Conservation (phyloP, 2,797 vertebrate genomes). For the Chromobotia macracanthus region DNA sequence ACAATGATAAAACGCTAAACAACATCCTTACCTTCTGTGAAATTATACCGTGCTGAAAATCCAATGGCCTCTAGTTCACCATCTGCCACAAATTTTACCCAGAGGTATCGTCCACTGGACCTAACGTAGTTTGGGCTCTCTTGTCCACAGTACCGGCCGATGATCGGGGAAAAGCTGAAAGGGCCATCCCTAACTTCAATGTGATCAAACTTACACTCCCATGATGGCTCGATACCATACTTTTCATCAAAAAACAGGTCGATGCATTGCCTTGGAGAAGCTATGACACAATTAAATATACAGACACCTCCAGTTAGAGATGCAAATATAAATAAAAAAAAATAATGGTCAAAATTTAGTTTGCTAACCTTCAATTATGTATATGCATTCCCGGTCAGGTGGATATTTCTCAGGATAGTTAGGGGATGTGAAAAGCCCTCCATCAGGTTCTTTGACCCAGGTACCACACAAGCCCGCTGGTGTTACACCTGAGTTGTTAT, state of each 20-base stretch:
- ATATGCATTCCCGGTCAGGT: slow-evolving; percentile 92
- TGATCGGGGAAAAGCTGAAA: slow-evolving; percentile 94
- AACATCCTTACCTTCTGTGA: slow-evolving; percentile 87
- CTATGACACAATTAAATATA: slow-evolving; percentile 66
- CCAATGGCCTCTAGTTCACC: slow-evolving; percentile 93
- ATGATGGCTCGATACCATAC: slow-evolving; percentile 96
- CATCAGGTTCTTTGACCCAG: slow-evolving; percentile 91
- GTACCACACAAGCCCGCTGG: slow-evolving; percentile 90
- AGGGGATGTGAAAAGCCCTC: slow-evolving; percentile 94
- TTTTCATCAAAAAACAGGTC: slow-evolving; percentile 94
- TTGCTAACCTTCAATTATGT: slow-evolving; percentile 95
- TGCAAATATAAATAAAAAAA: neutral
- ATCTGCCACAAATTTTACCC: slow-evolving; percentile 98
- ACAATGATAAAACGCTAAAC: neutral
- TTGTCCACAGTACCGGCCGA: slow-evolving; percentile 96
- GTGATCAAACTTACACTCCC: slow-evolving; percentile 99
- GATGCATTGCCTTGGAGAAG: slow-evolving; percentile 94
- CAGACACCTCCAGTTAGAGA: neutral
- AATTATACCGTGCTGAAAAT: slow-evolving; percentile 96
- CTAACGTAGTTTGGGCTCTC: slow-evolving; percentile 90
- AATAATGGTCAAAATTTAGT: neutral
- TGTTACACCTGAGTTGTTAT: slow-evolving; percentile 88
- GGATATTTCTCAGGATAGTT: slow-evolving; percentile 98
- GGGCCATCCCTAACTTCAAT: slow-evolving; percentile 98
- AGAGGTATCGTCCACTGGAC: slow-evolving; percentile 95